These are phyloP conservation scores for Cephus cinctus DNA, from an alignment of 1,140 invertebrate genomes.

Conservation along the genomic window DNA sequence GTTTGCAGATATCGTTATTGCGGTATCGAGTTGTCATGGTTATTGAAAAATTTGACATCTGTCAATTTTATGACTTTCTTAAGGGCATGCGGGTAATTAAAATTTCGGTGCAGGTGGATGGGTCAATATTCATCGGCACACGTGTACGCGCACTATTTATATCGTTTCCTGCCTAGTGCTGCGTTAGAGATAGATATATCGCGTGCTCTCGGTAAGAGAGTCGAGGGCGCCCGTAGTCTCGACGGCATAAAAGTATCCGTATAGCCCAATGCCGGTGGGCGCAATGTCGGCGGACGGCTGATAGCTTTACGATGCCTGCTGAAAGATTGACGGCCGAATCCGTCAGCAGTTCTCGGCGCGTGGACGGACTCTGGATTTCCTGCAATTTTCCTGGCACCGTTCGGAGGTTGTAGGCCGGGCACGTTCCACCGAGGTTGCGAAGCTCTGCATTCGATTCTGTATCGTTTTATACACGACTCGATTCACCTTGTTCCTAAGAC, in stretches of 20 bases:
- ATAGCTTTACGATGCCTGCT: slow-evolving; percentile 44
- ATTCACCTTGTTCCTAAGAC: too few species aligned
- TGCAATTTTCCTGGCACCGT: slow-evolving; percentile 41
- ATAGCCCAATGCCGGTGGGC: slow-evolving; percentile 10
- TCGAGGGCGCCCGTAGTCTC: slow-evolving; percentile 17
- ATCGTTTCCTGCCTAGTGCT: slow-evolving; percentile 36
- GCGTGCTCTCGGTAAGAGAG: slow-evolving; percentile 20
- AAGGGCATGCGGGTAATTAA: too few species aligned
- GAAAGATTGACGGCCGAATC: slow-evolving; percentile 52
- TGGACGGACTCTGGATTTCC: slow-evolving; percentile 40
- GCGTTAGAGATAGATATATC: slow-evolving; percentile 37
- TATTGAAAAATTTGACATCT: too few species aligned
- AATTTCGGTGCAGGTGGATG: neutral
- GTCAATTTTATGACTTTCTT: too few species aligned
- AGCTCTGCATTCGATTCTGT: slow-evolving; percentile 35
- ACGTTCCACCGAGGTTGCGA: slow-evolving; percentile 33
- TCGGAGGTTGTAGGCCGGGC: slow-evolving; percentile 31
- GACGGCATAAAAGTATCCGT: slow-evolving; percentile 24
- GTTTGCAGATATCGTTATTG: too few species aligned
- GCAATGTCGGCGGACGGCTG: slow-evolving; percentile 29
- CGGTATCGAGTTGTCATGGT: too few species aligned
- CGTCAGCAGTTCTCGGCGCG: slow-evolving; percentile 39
- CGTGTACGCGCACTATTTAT: slow-evolving; percentile 31
- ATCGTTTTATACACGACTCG: too few species aligned
- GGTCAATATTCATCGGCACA: slow-evolving; percentile 3